Evolutionary conservation across 2,888 invertebrate species (phyloP).

Genomic region (Congeria kusceri): DNA sequence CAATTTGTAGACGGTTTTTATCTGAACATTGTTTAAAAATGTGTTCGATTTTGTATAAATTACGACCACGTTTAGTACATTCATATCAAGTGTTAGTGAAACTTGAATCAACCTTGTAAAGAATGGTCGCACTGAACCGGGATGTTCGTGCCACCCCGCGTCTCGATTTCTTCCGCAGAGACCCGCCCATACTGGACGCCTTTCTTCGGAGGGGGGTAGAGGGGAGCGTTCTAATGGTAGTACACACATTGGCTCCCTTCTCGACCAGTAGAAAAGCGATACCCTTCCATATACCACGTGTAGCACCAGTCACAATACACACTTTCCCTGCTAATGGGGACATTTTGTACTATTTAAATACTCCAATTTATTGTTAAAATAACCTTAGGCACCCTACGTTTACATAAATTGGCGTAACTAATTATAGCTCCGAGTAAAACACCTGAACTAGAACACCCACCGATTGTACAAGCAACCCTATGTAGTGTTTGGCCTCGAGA

Average conservation of each 20-base stretch:
- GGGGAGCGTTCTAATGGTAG: conserved; percentile 82
- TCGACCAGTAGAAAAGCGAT: conserved; percentile 85
- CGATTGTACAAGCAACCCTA: too few species aligned
- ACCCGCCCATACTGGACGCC: conserved; percentile 41
- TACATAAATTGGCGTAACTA: too few species aligned
- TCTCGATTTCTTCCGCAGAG: conserved; percentile 66
- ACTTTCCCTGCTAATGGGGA: conserved; percentile 78
- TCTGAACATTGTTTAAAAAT: too few species aligned
- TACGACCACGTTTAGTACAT: too few species aligned
- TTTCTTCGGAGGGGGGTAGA: conserved; percentile 54
- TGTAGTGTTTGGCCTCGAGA: too few species aligned
- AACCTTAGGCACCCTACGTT: too few species aligned
- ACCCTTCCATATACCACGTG: conserved; percentile 85
- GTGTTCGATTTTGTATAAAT: too few species aligned
- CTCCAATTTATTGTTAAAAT: neutral
- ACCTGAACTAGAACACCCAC: too few species aligned
- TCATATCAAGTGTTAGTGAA: too few species aligned
- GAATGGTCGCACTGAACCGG: conserved; percentile 85
- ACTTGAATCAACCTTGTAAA: conserved; percentile 80
- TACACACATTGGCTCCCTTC: conserved; percentile 86
- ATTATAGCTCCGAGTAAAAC: too few species aligned
- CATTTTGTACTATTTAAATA: conserved; percentile 9
- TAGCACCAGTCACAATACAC: conserved; percentile 85
- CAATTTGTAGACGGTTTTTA: too few species aligned
- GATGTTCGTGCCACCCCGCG: conserved; percentile 83